Base-by-base conservation (phyloP, 2,113 vertebrate species). In the Mirza zaza region DNA sequence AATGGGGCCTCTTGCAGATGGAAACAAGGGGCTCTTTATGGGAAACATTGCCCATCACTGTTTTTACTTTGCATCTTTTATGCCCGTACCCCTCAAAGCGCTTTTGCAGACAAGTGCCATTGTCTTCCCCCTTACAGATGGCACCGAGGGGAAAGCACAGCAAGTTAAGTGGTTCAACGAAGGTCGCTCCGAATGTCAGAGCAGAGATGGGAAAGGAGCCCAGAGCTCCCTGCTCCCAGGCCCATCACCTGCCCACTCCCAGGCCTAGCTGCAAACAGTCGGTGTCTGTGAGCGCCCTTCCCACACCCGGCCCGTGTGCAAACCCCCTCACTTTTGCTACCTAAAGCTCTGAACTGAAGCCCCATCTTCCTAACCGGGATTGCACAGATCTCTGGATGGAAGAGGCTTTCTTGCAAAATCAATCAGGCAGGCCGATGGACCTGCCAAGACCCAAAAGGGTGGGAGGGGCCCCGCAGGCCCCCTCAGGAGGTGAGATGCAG, bases 1-100 rank as follows among this genome's bases (percentile, higher is more conserved):
- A 85, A 59, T 34, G 57, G 39, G 85, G 90, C 96, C 87, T 94
- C 95, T 94, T 81, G 93, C 91, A 92, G 94, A 97, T 73, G 90
- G 79, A 97, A 90, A 98, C 98, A 98, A 98, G 97, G 92, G 83
- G 77, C 94, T 92, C 95, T 98, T 98, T 98, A 95, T 98, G 85
- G 94, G 80, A 85, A 97, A 52, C 59, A 1, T 6, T 25, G 21
- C 63, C 92, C 93, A 75, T 94, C 93, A 14, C 79, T 68, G 93
- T 93, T 97, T 84, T 96, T 70, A 96, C 94, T 96, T 92, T 95
- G 93, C 92, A 20, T 95, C 98, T 93, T 98, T 97, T 95, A 95
- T 98, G 94, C 81, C 90, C 82, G 50, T 15, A 70, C 63, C 87
- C 87, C 96, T 97, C 98, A 98, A 98, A 98, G 97, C 87, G 7